phyloP scores from a whole-genome alignment of 1,140 invertebrate genomes.

The Drosophila melanica region DNA sequence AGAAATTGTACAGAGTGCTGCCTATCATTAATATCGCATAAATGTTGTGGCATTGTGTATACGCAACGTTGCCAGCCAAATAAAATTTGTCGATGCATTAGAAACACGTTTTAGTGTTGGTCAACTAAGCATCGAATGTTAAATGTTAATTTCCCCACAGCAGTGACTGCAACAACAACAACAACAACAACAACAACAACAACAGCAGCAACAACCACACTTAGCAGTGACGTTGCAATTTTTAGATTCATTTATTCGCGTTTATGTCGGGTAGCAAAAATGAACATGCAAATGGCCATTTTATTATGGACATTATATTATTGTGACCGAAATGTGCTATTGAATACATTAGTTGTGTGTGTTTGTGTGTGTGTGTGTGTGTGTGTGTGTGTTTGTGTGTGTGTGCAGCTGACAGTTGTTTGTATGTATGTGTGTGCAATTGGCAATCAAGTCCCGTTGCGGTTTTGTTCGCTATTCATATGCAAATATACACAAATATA shows the following conservation, averaged over 20 bases:
- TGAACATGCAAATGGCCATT: constrained; percentile 73
- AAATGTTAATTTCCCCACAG: constrained; percentile 59
- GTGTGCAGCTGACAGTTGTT: constrained; percentile 3
- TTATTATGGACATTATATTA: constrained; percentile 76
- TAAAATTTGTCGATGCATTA: constrained; percentile 31
- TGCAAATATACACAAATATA: constrained; percentile 42
- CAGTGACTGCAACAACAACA: constrained; percentile 16
- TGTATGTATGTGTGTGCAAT: constrained; percentile 25
- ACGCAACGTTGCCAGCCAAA: constrained; percentile 18
- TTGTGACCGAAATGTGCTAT: constrained; percentile 62
- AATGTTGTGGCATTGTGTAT: constrained; percentile 46
- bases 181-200: constrained; percentile 7
- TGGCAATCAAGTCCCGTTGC: constrained; percentile 54
- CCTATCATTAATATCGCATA: constrained; percentile 26
- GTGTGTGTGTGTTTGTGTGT: constrained; percentile 18
- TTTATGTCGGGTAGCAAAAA: constrained; percentile 43
- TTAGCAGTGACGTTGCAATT: constrained; percentile 34
- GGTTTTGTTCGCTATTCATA: constrained; percentile 58
- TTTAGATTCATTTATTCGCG: constrained; percentile 50
- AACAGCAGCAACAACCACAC: constrained; percentile 1
- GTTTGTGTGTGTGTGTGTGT: constrained; percentile 9
- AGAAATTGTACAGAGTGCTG: not conserved
- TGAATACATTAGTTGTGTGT: constrained; percentile 62
- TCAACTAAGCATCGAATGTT: constrained; percentile 51
- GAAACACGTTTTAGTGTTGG: constrained; percentile 35